phyloP scores from a whole-genome alignment of 2,888 invertebrate species.

The Chymomyza fuscimana region DNA sequence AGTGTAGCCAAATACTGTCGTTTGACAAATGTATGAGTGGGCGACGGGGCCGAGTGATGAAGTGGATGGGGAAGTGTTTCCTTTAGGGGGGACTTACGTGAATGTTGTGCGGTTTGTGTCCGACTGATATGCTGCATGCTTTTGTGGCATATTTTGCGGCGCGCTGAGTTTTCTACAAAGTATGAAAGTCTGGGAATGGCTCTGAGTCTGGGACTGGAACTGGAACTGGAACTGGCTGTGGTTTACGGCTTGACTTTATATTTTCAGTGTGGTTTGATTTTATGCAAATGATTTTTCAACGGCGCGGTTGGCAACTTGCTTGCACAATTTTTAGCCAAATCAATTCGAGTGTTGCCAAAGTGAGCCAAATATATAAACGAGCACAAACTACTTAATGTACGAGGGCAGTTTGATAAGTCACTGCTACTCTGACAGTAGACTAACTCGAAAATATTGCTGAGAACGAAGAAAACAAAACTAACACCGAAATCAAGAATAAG shows the following conservation, averaged over 20 bases:
- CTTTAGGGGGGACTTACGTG: too few species aligned
- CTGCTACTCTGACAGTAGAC: too few species aligned
- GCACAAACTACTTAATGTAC: too few species aligned
- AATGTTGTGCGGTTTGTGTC: constrained; percentile 28
- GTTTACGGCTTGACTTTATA: constrained; percentile 52
- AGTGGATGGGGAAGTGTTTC: not conserved
- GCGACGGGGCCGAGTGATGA: not conserved
- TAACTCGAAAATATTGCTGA: too few species aligned
- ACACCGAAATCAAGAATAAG: too few species aligned
- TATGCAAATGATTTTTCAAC: constrained; percentile 64
- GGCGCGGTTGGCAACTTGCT: constrained; percentile 29
- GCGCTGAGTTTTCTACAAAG: constrained; percentile 32
- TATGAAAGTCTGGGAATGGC: too few species aligned
- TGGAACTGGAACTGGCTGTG: not conserved
- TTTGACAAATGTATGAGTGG: not conserved
- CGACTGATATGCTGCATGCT: constrained; percentile 13
- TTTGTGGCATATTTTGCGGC: constrained; percentile 36
- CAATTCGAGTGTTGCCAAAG: constrained; percentile 40
- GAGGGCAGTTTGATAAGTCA: too few species aligned
- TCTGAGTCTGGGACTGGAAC: not conserved
- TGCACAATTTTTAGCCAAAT: constrained; percentile 59
- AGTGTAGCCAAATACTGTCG: not conserved
- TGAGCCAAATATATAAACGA: not conserved
- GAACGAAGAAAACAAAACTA: too few species aligned
- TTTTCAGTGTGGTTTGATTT: constrained; percentile 69